Base-by-base conservation (phyloP, 30 jellyfish, hydroid and myxozoan genomes). In the Cassiopea xamachana region DNA sequence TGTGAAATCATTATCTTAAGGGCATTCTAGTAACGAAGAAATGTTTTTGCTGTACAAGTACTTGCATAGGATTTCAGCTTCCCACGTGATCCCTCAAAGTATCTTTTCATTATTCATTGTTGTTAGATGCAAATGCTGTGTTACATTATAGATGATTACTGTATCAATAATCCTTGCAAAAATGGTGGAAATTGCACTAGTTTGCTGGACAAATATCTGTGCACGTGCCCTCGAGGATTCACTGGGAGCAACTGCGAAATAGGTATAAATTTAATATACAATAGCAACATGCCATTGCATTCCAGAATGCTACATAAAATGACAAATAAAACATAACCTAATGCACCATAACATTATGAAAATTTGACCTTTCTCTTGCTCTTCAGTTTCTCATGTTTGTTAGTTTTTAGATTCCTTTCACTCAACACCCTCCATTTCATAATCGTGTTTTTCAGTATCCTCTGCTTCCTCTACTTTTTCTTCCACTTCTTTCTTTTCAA, bases 241-340 rank as follows among this genome's bases (percentile, higher is more conserved):
- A 49, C 77, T 15, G 87, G 87, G 4, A 17, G 7, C 1, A 48
- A 59, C 3, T 79, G 87, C 19, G 87, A 79, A 48, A 79, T n/a
- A 46, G 87, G 87, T 77, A 77, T 9, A n/a, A 10, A 43, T 73
- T 5, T 0, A 10, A 5, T 2, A 39, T 10, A 19, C 7, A 73
- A 15, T 27, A 12, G 27, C 55, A 73, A 73, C 81, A 73, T 2
- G 55, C 7, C 81, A 19, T 73, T 2, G 16, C 58, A 73, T 47
- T 8, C 7, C 81, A 73, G 7, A 19, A 7, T 39, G 55, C 9
- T 13, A 19, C 81, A 12, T 39, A 19, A 44, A 5, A 73, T 12
- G 16, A 73, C 17, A 47, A 64, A 7, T 27, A 64, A 9, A 64
- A 64, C 27, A 64, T 14, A 14, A 14, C 74, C 19, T 64, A 64